A percentile compares a stretch with the other conserved stretches of the same genome.
Evolutionary conservation across 2,797 vertebrate species (phyloP).

Genomic region (Helicolenus hilgendorfi): DNA sequence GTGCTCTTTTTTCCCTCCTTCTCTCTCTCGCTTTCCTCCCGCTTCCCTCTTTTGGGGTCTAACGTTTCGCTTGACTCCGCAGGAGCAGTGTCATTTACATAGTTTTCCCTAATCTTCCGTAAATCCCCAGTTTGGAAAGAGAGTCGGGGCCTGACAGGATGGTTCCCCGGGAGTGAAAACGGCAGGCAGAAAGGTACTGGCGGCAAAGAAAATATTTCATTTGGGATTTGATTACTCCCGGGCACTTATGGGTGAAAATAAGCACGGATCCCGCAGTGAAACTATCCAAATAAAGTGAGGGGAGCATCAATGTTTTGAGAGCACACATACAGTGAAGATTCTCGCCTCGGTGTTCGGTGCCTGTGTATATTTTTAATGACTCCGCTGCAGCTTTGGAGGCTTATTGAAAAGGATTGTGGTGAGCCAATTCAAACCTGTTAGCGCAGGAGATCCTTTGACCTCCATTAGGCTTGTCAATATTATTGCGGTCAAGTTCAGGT

Average conservation of each 20-base stretch:
- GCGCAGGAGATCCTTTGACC: slow-evolving; percentile 58
- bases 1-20: neutral
- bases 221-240: slow-evolving; percentile 85
- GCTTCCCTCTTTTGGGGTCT: slow-evolving; percentile 50
- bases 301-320: slow-evolving; percentile 84
- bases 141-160: slow-evolving; percentile 47
- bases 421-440: slow-evolving; percentile 75
- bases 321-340: slow-evolving; percentile 75
- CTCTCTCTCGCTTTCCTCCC: slow-evolving; percentile 10
- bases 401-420: slow-evolving; percentile 63
- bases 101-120: slow-evolving; percentile 84
- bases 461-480: slow-evolving; percentile 75
- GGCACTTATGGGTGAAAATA: slow-evolving; percentile 86
- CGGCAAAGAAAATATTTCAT: slow-evolving; percentile 85
- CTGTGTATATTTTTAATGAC: slow-evolving; percentile 78
- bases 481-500: slow-evolving; percentile 67
- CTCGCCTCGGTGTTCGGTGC: slow-evolving; percentile 46
- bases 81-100: slow-evolving; percentile 83
- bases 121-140: slow-evolving; percentile 72
- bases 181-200: slow-evolving; percentile 66
- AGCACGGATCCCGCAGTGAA: slow-evolving; percentile 74
- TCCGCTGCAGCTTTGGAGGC: slow-evolving; percentile 45
- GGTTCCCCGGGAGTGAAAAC: slow-evolving; percentile 68
- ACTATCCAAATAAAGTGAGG: slow-evolving; percentile 83
- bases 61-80: slow-evolving; percentile 71